Percentiles rank a stretch among this genome's conserved stretches.
Evolutionary conservation across 2,888 invertebrate genomes (phyloP).

Genomic region (Lysandra coridon): DNA sequence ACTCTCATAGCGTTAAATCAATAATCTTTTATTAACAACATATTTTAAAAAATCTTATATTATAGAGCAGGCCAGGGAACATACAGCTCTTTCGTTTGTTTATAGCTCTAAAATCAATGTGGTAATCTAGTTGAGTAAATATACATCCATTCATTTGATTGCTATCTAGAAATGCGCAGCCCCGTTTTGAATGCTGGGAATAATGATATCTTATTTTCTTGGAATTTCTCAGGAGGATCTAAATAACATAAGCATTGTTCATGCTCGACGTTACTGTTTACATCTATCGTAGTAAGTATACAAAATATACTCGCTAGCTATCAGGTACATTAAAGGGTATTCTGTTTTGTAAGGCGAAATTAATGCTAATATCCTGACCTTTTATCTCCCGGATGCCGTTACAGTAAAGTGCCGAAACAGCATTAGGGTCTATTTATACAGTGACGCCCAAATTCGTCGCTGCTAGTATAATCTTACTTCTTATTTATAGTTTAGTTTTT

Average conservation of each 20-base stretch:
- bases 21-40: background rate
- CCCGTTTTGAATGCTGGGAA: background rate
- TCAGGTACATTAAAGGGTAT: conserved; percentile 25
- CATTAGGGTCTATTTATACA: background rate
- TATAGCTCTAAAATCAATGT: background rate
- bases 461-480: conserved; percentile 7
- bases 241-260: conserved; percentile 14
- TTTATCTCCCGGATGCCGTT: conserved; percentile 25
- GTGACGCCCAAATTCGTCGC: background rate
- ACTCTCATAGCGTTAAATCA: background rate
- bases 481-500: background rate
- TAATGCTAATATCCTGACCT: conserved; percentile 28
- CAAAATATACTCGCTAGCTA: conserved; percentile 3
- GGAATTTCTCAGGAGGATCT: conserved; percentile 9
- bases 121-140: background rate
- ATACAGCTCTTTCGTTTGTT: background rate
- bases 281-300: conserved; percentile 11
- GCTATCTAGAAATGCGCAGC: conserved; percentile 33
- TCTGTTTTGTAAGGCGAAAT: conserved; percentile 29
- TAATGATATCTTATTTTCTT: conserved; percentile 12
- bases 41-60: background rate
- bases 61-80: too few relatives aligned
- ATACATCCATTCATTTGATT: conserved; percentile 8
- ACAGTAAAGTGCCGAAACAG: conserved; percentile 4
- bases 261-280: conserved; percentile 5